Base-by-base conservation (phyloP, 2,797 vertebrate genomes). In the Petrocephalus sullivani region DNA sequence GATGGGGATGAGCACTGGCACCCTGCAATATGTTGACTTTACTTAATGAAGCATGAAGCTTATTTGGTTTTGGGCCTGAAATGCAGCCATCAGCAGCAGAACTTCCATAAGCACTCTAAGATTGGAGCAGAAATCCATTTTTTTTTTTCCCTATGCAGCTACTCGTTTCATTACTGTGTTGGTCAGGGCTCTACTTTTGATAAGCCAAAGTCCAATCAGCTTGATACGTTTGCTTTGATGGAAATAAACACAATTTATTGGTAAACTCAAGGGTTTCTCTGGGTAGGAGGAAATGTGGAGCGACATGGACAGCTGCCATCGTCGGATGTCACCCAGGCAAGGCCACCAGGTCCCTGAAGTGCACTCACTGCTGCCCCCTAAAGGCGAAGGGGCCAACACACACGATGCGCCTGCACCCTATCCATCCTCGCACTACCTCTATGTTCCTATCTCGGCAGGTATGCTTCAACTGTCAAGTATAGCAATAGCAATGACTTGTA, bases 391-490 rank as follows among this genome's bases (percentile, higher is more conserved):
- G 83, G 82, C 87, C 0, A 54, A 57, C 1, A 83, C 51, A 49
- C 86, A 28, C 49, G 33, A 4, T 84, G 41, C 28, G 87, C 83
- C 91, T 87, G 81, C 51, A 71, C 82, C 83, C 0, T 4, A 86
- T 28, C 93, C 90, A 57, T 92, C 93, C 0, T 93, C 95, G 28
- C 98, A 96, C 67, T 98, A 97, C 92, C 95, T 98, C 85, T 97
- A 96, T 0, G 93, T 99, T 46, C 97, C 96, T 23, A 95, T 97
- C 91, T 91, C 94, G 0, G 90, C 96, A 91, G 98, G 98, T 98
- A 95, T 91, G 91, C 37, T n/a, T 19, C 56, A 60, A 12, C 75
- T 23, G 4, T n/a, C 67, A 60, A 28, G 41, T 46, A 3, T 46
- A 4, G 41, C 41, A 4, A 46, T 46, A 46, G 3, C 41, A 46